A percentile compares a stretch with the other conserved stretches of the same genome.
These are phyloP conservation scores for Linurgus olivaceus DNA, from an alignment of 2,797 vertebrate species.

Conservation along the genomic window DNA sequence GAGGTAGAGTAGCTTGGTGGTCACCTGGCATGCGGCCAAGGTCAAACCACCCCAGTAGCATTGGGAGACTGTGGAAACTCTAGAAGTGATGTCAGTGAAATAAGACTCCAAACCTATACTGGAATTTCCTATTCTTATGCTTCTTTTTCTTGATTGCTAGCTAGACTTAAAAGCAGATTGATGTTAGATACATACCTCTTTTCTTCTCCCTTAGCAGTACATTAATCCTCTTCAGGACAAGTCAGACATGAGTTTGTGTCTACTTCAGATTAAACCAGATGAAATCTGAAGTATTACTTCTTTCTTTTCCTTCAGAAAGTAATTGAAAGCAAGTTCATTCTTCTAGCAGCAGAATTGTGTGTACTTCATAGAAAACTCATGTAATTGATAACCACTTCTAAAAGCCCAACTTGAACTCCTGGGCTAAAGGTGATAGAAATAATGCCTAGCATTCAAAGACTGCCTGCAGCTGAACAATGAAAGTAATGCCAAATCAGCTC, in stretches of 20 bases:
- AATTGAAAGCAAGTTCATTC: not conserved
- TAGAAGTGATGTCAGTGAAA: not conserved
- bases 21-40: not conserved
- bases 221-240: not conserved
- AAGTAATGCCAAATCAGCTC: not conserved
- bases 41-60: not conserved
- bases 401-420: not conserved
- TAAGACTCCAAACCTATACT: not conserved
- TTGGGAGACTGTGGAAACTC: not conserved
- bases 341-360: not conserved
- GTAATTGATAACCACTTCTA: not conserved
- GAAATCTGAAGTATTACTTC: not conserved
- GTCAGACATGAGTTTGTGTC: not conserved
- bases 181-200: not conserved
- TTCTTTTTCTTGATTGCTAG: not conserved
- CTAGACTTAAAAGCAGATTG: not conserved
- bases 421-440: not conserved
- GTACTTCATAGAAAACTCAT: not conserved
- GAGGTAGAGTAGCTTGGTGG: not conserved
- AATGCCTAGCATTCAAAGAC: not conserved
- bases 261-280: not conserved
- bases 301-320: not conserved
- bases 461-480: not conserved
- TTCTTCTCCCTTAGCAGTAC: not conserved
- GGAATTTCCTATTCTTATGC: not conserved